A percentile compares a stretch with the other conserved stretches of the same genome.
These are phyloP conservation scores for Grantiella picta DNA, from an alignment of 2,113 vertebrate species.

Conservation along the genomic window DNA sequence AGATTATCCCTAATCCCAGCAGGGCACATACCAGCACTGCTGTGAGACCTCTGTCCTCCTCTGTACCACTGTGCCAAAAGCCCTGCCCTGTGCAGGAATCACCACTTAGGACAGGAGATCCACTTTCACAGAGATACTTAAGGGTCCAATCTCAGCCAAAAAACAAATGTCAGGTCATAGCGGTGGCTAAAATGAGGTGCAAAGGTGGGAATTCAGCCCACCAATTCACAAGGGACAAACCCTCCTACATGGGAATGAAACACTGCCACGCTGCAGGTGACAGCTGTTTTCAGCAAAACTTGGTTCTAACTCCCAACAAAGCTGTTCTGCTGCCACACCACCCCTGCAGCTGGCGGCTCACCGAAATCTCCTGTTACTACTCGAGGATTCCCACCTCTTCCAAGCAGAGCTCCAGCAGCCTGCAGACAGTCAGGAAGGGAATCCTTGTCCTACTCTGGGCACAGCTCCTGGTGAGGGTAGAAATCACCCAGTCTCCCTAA, in stretches of 20 bases:
- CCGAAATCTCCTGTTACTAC: background rate
- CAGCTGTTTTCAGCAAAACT: background rate
- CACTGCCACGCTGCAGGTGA: background rate
- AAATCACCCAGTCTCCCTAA: background rate
- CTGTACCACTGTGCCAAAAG: background rate
- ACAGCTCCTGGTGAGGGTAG: too few species aligned
- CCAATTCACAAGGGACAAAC: background rate
- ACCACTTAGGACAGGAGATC: background rate
- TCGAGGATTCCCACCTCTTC: background rate
- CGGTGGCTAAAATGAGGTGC: background rate
- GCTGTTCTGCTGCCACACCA: background rate
- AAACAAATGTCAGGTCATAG: background rate
- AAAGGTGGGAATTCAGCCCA: background rate
- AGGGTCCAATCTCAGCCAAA: background rate
- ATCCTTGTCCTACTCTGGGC: background rate
- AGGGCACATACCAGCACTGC: background rate
- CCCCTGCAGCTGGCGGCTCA: background rate
- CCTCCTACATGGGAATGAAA: background rate
- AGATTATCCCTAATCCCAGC: background rate
- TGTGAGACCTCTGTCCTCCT: background rate
- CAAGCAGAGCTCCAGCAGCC: background rate
- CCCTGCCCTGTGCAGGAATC: background rate
- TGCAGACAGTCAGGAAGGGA: background rate
- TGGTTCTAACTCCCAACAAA: background rate
- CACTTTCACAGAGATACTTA: background rate